Percentiles rank a stretch among this genome's conserved stretches.
Evolutionary conservation across 2,797 vertebrate genomes (phyloP).

Genomic region (Enteromius treurensis): DNA sequence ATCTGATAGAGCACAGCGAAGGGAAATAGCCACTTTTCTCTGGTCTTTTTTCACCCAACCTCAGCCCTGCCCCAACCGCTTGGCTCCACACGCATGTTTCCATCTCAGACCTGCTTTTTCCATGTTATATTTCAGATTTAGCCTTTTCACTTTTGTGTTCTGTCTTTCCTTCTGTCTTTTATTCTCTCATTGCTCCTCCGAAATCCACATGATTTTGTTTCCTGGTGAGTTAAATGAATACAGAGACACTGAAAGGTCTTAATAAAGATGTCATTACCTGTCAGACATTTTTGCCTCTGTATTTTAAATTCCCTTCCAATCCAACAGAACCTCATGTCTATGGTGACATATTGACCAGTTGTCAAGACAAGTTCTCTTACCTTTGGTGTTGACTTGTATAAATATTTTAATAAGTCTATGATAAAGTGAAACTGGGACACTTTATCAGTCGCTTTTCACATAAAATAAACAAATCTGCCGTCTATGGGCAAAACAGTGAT

Average conservation of each 20-base stretch:
- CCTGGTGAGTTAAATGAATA: constrained; percentile 20
- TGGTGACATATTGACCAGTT: neutral
- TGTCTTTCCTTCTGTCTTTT: constrained; percentile 34
- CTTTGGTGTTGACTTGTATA: constrained; percentile 13
- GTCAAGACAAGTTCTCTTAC: constrained; percentile 2
- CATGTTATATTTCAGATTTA: constrained; percentile 45
- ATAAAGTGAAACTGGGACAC: constrained; percentile 27
- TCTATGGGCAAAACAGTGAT: constrained; percentile 1
- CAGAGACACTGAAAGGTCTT: constrained; percentile 21
- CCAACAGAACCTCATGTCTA: neutral
- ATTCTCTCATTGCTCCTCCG: constrained; percentile 15
- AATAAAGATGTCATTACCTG: constrained; percentile 27
- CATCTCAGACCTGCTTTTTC: constrained; percentile 61
- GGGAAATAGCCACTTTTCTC: constrained; percentile 67
- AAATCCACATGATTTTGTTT: constrained; percentile 45
- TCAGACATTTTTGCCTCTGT: constrained; percentile 35
- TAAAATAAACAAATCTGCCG: constrained; percentile 18
- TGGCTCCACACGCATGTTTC: constrained; percentile 57
- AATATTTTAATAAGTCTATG: constrained; percentile 12
- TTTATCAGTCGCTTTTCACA: constrained; percentile 12
- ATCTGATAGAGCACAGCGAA: constrained; percentile 69
- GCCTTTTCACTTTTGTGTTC: constrained; percentile 31
- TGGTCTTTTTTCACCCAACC: constrained; percentile 50
- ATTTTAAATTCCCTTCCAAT: constrained; percentile 16
- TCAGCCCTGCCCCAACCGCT: constrained; percentile 47